phyloP scores from a whole-genome alignment of 2,113 vertebrate species.

The Onychorhynchus coronatus region DNA sequence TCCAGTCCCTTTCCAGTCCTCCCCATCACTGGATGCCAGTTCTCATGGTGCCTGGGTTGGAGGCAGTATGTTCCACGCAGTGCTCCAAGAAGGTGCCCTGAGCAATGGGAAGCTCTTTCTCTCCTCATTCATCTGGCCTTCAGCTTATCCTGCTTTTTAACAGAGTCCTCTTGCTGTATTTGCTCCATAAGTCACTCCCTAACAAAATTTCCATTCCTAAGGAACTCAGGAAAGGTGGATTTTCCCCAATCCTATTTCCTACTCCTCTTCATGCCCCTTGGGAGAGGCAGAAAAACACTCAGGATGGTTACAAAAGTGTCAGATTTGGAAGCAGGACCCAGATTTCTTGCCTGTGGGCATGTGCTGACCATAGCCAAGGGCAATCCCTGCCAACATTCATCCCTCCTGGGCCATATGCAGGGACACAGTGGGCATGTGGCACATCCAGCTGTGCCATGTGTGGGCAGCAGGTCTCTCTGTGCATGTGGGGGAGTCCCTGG shows the following conservation, averaged over 20 bases:
- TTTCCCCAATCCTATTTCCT: not conserved
- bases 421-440: rapidly evolving
- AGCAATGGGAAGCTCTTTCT: not conserved
- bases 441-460: rapidly evolving
- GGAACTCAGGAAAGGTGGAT: not conserved
- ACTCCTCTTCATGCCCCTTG: rapidly evolving
- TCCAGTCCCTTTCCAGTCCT: not conserved
- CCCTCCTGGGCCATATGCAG: not conserved
- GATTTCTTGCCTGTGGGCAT: not conserved
- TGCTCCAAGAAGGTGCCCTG: too few species aligned
- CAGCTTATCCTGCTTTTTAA: not conserved
- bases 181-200: not conserved
- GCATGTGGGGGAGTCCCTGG: not conserved
- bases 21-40: not conserved
- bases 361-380: not conserved
- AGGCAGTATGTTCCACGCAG: not conserved
- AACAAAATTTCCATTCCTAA: not conserved
- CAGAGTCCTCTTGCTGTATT: not conserved
- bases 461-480: not conserved
- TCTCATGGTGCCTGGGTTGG: rapidly evolving
- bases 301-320: not conserved
- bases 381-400: rapidly evolving
- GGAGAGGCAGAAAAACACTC: not conserved
- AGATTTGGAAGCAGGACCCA: not conserved
- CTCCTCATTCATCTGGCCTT: not conserved